Conservation (phyloP, 1,140 invertebrate genomes). For the Argopecten irradians region DNA sequence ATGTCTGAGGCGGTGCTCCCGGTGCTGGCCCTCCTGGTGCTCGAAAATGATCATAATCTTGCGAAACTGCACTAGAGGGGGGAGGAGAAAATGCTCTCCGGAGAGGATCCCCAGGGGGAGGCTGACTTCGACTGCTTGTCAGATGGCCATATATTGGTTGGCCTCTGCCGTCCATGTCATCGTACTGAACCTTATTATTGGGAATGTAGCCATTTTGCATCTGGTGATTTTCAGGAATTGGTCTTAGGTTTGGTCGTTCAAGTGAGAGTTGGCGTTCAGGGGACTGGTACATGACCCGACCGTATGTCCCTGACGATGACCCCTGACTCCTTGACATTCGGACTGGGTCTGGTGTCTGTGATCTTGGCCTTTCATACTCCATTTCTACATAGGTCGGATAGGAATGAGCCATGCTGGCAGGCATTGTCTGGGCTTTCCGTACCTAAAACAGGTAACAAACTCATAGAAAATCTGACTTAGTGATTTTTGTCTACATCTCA, state of each 20-base stretch:
- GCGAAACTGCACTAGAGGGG: conserved; percentile 42
- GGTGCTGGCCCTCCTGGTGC: conserved; percentile 48
- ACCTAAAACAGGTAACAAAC: conserved; percentile 50
- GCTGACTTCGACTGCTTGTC: conserved; percentile 38
- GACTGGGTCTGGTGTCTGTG: conserved; percentile 60
- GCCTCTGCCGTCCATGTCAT: conserved; percentile 42
- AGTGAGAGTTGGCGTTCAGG: conserved; percentile 51
- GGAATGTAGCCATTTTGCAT: conserved; percentile 57
- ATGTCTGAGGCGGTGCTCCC: conserved; percentile 56
- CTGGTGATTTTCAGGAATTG: conserved; percentile 71
- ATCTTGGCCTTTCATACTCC: conserved; percentile 65
- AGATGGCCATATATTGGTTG: conserved; percentile 43
- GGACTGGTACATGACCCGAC: conserved; percentile 45
- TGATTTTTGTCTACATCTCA: too few species aligned
- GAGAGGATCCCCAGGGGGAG: conserved; percentile 42
- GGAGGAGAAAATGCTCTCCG: conserved; percentile 58
- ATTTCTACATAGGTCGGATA: conserved; percentile 53
- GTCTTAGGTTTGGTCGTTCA: conserved; percentile 64
- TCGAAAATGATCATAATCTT: conserved; percentile 42
- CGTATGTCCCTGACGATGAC: conserved; percentile 42
- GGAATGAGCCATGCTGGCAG: conserved; percentile 53
- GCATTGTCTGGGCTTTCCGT: conserved; percentile 63
- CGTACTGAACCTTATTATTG: conserved; percentile 37
- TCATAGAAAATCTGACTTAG: background rate
- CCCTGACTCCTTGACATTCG: conserved; percentile 53